phyloP scores from a whole-genome alignment of 2,888 invertebrate species.

The Zeuzera pyrina region DNA sequence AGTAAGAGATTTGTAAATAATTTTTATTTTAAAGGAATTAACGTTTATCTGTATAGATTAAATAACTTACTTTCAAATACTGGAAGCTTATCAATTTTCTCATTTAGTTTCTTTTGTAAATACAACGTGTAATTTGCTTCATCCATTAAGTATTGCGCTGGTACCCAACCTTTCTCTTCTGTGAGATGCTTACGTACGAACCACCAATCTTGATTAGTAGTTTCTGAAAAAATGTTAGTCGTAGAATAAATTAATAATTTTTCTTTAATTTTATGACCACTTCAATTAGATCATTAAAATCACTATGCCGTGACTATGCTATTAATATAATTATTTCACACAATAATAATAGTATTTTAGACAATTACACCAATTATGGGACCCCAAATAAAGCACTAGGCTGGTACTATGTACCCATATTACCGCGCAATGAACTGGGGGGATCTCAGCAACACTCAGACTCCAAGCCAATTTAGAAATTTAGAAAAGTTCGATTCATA shows the following conservation, averaged over 20 bases:
- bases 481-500: too few species aligned
- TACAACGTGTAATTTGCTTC: conserved; percentile 86
- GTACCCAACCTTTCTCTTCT: conserved; percentile 95
- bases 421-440: too few species aligned
- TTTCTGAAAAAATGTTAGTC: conserved; percentile 71
- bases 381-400: too few species aligned
- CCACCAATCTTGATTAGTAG: conserved; percentile 93
- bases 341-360: too few species aligned
- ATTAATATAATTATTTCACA: too few species aligned
- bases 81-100: conserved; percentile 92
- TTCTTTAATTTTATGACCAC: conserved; percentile 1
- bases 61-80: conserved; percentile 89
- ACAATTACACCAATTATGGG: too few species aligned
- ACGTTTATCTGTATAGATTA: not conserved
- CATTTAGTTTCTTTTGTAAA: conserved; percentile 89
- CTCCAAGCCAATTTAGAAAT: too few species aligned
- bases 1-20: too few species aligned
- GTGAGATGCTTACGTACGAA: conserved; percentile 91
- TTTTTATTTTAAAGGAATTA: conserved; percentile 3
- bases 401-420: too few species aligned
- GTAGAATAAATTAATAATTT: conserved; percentile 3
- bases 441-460: too few species aligned
- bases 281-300: too few species aligned
- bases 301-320: too few species aligned
- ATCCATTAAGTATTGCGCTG: conserved; percentile 89